Percentiles rank a stretch among this genome's conserved stretches.
Conservation (phyloP, 2,113 vertebrate genomes). For the Dinomys branickii region DNA sequence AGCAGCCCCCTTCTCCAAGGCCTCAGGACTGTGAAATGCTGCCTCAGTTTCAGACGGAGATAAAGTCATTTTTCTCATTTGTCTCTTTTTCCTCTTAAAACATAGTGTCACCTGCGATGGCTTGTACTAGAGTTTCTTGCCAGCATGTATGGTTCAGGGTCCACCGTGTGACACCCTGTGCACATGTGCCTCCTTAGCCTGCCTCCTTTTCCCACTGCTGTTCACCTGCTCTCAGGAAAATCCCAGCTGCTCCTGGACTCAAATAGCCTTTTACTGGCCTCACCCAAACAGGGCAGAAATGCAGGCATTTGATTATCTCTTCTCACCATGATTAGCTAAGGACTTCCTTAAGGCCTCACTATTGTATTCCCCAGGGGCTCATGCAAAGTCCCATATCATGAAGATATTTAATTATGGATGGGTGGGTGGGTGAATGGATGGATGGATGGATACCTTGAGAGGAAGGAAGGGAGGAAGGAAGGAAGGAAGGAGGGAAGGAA, state of each 20-base stretch:
- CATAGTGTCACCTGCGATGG: neutral
- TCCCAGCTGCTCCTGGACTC: neutral
- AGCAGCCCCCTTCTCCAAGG: neutral
- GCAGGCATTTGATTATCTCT: neutral
- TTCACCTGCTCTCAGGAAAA: neutral
- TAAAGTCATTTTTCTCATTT: neutral
- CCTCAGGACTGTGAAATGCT: neutral
- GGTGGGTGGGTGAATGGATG: neutral
- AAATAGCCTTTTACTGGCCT: neutral
- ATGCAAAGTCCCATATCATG: rapidly evolving
- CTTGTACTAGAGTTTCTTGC: neutral
- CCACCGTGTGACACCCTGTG: neutral
- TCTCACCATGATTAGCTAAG: neutral
- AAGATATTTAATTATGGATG: neutral
- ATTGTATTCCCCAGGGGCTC: neutral
- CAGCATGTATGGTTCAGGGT: neutral
- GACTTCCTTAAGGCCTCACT: neutral
- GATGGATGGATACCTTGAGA: too few relatives aligned
- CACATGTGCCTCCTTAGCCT: neutral
- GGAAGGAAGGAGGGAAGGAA: neutral
- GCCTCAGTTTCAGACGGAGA: neutral
- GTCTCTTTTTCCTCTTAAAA: neutral
- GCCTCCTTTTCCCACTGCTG: neutral
- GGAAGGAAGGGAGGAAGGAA: too few relatives aligned
- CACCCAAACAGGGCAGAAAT: neutral